Evolutionary conservation across 2,888 invertebrate genomes (phyloP), one percentile per base, ranked within the genome.

Genomic region (Hermodice carunculata): DNA sequence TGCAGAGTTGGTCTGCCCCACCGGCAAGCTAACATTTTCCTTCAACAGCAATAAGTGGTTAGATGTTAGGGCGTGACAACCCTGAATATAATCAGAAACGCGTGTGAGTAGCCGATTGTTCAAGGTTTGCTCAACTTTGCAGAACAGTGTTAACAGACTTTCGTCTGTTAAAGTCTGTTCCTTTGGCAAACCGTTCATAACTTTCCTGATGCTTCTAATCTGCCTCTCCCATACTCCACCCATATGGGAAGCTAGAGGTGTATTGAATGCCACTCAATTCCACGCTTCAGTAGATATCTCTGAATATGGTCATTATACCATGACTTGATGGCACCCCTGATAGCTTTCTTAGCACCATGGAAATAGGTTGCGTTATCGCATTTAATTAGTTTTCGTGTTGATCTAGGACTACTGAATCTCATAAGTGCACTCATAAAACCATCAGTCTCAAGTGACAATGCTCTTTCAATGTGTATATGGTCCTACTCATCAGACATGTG

Each of bases 211-310:
- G 2, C 49, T 22, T 31, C 49, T 59, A 24, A 59, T 49, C 11
- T 34, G 59, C 24, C 59, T 1, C 26, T 59, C 59, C 59, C 59
- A 59, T 22, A 49, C 49, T 8, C 59, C 59, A 3, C 59, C 59
- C 59, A 59, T 49, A 29, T 59, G 48, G n/a, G 59, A 59, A 1
- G 59, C 59, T n/a, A 11, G 1, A 5, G 59, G 59, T 2, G 59
- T 48, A 26, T 59, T 59, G 22, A 59, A 59, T 6, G 22, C 59
- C 59, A 59, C 3, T 49, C 6, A 5, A 59, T 59, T 2, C 49
- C 49, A 8, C 24, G 4, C 26, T 59, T 48, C 2, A 1, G 28
- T 26, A 59, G 14, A 32, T 22, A 32, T 24, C 49, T 49, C n/a
- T 6, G 5, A 8, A 56, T 28, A 31, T 40, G 14, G 2, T 34